phyloP scores from a whole-genome alignment of 2,113 vertebrate species.

The Antidorcas marsupialis region DNA sequence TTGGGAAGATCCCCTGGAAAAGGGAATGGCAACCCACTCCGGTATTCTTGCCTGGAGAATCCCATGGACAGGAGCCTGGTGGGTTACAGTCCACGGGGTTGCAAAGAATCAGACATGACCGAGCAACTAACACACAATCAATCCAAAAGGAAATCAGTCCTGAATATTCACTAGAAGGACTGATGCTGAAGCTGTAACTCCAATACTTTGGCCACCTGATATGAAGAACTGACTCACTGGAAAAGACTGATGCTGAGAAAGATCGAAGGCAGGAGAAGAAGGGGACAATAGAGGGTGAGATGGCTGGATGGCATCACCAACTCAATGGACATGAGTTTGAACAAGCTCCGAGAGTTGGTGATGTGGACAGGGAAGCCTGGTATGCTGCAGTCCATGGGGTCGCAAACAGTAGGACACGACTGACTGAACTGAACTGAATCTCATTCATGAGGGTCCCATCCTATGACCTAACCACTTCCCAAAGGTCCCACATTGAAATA shows the following conservation, averaged over 20 bases:
- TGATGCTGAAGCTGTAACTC: not conserved
- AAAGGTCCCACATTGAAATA: not conserved
- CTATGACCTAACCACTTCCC: not conserved
- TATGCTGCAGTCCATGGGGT: not conserved
- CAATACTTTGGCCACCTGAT: not conserved
- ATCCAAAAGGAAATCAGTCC: not conserved
- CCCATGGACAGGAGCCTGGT: not conserved
- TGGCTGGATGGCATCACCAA: not conserved
- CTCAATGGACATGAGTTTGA: not conserved
- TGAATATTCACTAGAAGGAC: not conserved
- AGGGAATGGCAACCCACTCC: not conserved
- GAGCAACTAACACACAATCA: not conserved
- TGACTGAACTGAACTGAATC: not conserved
- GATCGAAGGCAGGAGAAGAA: not conserved
- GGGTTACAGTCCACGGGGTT: not conserved
- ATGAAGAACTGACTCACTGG: not conserved
- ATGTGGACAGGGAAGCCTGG: not conserved
- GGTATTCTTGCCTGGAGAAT: not conserved
- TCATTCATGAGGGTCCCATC: not conserved
- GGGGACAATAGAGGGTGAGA: not conserved
- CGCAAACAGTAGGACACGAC: rapidly evolving
- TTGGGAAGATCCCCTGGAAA: not conserved
- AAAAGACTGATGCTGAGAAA: not conserved
- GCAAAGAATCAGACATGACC: not conserved
- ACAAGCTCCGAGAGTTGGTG: not conserved